These are phyloP conservation scores for Clanis bilineata DNA, from an alignment of 2,888 invertebrate genomes.

Conservation along the genomic window DNA sequence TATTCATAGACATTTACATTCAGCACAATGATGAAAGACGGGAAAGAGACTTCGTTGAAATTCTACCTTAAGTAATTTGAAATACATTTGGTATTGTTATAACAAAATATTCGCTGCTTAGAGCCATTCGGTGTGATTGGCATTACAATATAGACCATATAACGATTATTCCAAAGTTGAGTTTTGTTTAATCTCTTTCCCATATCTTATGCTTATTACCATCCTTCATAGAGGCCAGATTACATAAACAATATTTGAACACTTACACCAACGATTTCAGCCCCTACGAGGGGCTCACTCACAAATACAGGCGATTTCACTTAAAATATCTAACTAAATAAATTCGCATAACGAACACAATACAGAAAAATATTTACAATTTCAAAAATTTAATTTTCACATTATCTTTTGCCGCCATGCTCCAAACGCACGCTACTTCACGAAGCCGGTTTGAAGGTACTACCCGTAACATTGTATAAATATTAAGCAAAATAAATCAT, in stretches of 20 bases:
- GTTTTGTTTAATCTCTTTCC: no score
- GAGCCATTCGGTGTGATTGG: no score
- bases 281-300: neutral
- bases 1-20: neutral
- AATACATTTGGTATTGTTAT: no score
- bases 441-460: neutral
- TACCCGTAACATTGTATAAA: neutral
- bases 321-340: conserved; percentile 13
- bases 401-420: neutral
- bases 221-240: neutral
- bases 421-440: neutral
- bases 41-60: neutral
- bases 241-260: neutral
- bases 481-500: neutral
- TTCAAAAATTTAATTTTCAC: neutral
- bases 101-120: no score
- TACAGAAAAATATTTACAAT: neutral
- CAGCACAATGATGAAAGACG: neutral
- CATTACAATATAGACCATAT: no score
- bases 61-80: neutral
- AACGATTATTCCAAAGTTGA: no score
- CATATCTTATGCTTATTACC: no score
- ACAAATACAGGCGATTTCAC: conserved; percentile 9
- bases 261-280: neutral
- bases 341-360: conserved; percentile 6